These are phyloP conservation scores for Pocillopora meandrina DNA, from an alignment of 92 coral and sea anemone genomes.

Conservation along the genomic window DNA sequence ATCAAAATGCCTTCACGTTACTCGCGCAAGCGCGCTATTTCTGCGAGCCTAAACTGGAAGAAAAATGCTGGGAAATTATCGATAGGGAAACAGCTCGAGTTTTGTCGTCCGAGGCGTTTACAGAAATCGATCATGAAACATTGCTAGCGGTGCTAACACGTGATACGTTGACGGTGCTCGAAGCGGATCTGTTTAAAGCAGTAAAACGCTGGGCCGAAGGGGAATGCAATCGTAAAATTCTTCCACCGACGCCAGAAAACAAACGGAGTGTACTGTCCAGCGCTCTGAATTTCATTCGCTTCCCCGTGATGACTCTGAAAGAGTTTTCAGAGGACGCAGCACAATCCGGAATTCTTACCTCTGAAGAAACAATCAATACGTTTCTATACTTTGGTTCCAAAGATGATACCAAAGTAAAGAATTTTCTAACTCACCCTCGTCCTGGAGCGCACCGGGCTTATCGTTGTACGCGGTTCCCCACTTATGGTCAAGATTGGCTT, in stretches of 20 bases:
- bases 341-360: conserved; percentile 74
- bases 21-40: conserved; percentile 83
- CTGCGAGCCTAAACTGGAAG: conserved; percentile 77
- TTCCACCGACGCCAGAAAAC: conserved; percentile 71
- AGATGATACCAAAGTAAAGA: conserved; percentile 72
- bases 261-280: conserved; percentile 73
- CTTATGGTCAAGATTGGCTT: conserved; percentile 71
- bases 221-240: conserved; percentile 68
- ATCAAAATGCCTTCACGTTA: conserved; percentile 81
- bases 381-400: conserved; percentile 83
- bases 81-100: conserved; percentile 82
- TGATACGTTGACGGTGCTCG: conserved; percentile 75
- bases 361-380: conserved; percentile 77
- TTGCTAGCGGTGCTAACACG: conserved; percentile 78
- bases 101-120: conserved; percentile 71
- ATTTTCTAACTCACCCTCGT: conserved; percentile 66
- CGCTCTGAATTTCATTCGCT: conserved; percentile 75
- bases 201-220: conserved; percentile 79
- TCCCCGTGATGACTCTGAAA: conserved; percentile 81
- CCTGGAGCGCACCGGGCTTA: conserved; percentile 72
- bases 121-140: conserved; percentile 68
- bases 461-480: conserved; percentile 73
- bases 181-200: conserved; percentile 80
- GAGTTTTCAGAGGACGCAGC: conserved; percentile 90
- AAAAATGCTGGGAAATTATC: conserved; percentile 84